Conservation (phyloP, 1,140 invertebrate species). For the Callitettix versicolor region DNA sequence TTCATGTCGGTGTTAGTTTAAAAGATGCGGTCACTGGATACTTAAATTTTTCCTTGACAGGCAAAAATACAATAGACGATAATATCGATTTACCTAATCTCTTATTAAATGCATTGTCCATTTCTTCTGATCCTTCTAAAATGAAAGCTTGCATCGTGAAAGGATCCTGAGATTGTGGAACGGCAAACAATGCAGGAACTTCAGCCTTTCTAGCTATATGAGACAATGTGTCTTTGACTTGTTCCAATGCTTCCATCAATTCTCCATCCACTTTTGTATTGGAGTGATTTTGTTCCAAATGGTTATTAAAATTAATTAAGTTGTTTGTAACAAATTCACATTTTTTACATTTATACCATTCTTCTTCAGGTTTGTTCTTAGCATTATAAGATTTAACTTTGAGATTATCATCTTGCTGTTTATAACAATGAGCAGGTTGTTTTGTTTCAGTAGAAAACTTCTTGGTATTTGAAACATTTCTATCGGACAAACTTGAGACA, state of each 20-base stretch:
- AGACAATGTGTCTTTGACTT: conserved; percentile 25
- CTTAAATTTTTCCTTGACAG: conserved; percentile 72
- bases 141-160: conserved; percentile 79
- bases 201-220: conserved; percentile 17
- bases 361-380: too few species aligned
- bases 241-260: conserved; percentile 7
- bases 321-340: neutral
- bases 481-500: too few species aligned
- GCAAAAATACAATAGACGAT: conserved; percentile 83
- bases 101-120: neutral
- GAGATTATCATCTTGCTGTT: too few species aligned
- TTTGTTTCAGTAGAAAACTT: too few species aligned
- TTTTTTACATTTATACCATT: neutral
- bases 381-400: too few species aligned
- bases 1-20: conserved; percentile 75
- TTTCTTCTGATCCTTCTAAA: conserved; percentile 47
- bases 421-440: too few species aligned
- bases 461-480: too few species aligned
- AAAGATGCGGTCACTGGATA: conserved; percentile 78
- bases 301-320: neutral
- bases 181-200: conserved; percentile 26
- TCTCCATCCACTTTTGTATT: conserved; percentile 5
- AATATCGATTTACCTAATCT: conserved; percentile 44
- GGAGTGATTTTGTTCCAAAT: neutral
- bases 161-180: conserved; percentile 29